A percentile compares a stretch with the other conserved stretches of the same genome.
Conservation (phyloP, 2,113 vertebrate genomes). For the Archilochus colubris region DNA sequence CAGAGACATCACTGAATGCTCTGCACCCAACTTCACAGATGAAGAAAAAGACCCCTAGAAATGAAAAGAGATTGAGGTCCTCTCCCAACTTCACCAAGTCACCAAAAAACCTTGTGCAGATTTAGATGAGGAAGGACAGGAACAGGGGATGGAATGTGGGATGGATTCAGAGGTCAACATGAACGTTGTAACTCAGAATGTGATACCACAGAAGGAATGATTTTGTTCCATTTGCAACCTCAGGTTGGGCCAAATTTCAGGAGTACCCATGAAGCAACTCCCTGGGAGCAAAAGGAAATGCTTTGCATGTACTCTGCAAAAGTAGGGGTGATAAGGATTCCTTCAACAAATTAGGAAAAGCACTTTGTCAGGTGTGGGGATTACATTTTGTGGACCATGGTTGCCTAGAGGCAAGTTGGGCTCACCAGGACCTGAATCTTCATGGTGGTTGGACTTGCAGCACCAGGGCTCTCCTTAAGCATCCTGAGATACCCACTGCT, state of each 20-base stretch:
- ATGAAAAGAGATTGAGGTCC: not conserved
- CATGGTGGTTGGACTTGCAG: fast-evolving
- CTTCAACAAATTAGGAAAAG: not conserved
- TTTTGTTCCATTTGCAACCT: not conserved
- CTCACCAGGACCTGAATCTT: not conserved
- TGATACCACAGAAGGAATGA: fast-evolving
- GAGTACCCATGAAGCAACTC: not conserved
- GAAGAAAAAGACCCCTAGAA: not conserved
- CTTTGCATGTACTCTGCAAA: not conserved
- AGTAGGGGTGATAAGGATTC: fast-evolving
- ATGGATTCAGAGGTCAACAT: fast-evolving
- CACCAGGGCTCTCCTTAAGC: not conserved
- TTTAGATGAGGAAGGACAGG: not conserved
- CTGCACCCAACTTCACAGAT: not conserved
- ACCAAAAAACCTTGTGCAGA: not conserved
- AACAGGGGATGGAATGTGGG: fast-evolving
- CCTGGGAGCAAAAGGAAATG: not conserved
- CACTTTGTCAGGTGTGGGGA: not conserved
- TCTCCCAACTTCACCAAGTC: no score
- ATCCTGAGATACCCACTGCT: not conserved
- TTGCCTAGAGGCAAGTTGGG: not conserved
- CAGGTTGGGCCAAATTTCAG: not conserved
- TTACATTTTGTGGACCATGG: fast-evolving
- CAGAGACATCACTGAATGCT: not conserved
- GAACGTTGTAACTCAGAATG: not conserved